Conservation (phyloP, 2,113 vertebrate genomes). For the Vanacampus margaritifer region DNA sequence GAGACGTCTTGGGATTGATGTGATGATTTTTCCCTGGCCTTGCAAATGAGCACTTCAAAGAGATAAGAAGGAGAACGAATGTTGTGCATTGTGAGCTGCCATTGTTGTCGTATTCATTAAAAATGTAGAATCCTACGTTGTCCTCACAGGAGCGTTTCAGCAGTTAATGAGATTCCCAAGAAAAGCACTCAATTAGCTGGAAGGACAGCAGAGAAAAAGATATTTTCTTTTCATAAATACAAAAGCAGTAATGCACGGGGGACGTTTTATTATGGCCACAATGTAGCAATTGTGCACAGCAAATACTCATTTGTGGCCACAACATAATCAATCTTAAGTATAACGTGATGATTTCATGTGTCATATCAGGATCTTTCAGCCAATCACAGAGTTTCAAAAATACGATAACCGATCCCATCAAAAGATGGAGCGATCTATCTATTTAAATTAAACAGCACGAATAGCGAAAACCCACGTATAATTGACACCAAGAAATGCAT, state of each 20-base stretch:
- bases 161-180: neutral
- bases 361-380: neutral
- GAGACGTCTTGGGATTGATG: neutral
- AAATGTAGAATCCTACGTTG: neutral
- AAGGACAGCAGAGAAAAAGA: neutral
- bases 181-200: neutral
- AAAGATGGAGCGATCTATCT: no score
- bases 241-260: neutral
- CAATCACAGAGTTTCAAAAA: no score
- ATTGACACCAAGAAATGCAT: no score
- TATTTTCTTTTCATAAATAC: neutral
- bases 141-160: neutral
- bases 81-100: neutral
- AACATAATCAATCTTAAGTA: no score
- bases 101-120: neutral
- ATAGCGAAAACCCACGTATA: no score
- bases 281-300: neutral
- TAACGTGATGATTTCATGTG: neutral
- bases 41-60: neutral
- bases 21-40: neutral
- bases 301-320: no score
- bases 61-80: neutral
- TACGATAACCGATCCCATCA: no score
- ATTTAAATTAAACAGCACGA: no score
- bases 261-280: neutral